Evolutionary conservation across 1,140 invertebrate species (phyloP).

Genomic region (Calosoma granatense): DNA sequence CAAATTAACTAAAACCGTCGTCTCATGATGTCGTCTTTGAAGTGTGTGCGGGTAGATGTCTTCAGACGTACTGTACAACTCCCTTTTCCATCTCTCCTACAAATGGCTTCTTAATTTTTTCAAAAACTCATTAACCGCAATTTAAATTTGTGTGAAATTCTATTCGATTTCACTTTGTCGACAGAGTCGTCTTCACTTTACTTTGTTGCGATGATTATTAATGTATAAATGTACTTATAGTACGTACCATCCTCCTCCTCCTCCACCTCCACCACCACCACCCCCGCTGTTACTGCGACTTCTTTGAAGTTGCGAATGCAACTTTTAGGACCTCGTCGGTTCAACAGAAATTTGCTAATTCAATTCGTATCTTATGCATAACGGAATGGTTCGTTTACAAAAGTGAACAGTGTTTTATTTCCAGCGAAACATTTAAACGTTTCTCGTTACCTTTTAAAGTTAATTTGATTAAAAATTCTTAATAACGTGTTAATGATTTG

Average conservation of each 20-base stretch:
- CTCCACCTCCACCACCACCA: too few species aligned
- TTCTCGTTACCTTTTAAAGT: too few species aligned
- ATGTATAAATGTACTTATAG: not conserved
- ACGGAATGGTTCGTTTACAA: not conserved
- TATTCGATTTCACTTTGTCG: conserved; percentile 19
- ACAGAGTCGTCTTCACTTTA: not conserved
- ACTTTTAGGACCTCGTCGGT: not conserved
- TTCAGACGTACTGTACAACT: conserved; percentile 13
- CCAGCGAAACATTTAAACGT: not conserved
- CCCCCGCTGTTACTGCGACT: too few species aligned
- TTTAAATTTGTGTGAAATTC: conserved; percentile 23
- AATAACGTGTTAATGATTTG: too few species aligned
- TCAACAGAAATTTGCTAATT: not conserved
- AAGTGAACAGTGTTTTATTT: too few species aligned
- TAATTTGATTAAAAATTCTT: too few species aligned
- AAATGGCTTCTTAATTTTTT: conserved; percentile 27
- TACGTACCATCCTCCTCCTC: too few species aligned
- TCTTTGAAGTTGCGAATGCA: not conserved
- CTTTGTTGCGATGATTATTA: not conserved
- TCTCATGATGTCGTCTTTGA: conserved; percentile 23
- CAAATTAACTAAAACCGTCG: conserved; percentile 21
- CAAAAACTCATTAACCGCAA: conserved; percentile 28
- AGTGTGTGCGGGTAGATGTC: not conserved
- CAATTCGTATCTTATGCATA: not conserved
- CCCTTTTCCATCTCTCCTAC: conserved; percentile 23